Evolutionary conservation across 2,113 vertebrate genomes (phyloP).

Genomic region (Candoia aspera): DNA sequence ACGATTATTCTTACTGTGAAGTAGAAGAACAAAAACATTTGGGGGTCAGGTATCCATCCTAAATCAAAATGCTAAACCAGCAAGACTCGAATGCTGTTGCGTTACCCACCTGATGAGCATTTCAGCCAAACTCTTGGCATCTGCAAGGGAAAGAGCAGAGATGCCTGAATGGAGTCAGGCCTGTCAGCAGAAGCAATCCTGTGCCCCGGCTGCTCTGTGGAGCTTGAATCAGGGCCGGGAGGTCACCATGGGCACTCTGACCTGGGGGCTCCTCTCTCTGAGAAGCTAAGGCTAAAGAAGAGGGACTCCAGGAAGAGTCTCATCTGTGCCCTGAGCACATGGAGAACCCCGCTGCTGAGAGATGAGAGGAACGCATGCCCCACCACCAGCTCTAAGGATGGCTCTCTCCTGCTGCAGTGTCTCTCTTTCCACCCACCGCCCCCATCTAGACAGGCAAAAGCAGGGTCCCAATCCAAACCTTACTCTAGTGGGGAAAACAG

Average conservation of each 20-base stretch:
- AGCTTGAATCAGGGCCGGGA: neutral
- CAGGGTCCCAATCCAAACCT: neutral
- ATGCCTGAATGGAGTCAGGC: neutral
- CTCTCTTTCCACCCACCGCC: neutral
- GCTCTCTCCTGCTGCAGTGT: neutral
- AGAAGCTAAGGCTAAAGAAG: neutral
- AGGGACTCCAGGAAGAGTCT: neutral
- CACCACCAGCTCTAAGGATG: neutral
- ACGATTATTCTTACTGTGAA: conserved; percentile 95
- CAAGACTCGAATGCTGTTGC: conserved; percentile 24
- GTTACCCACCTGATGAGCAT: conserved; percentile 95
- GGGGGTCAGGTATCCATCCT: no score
- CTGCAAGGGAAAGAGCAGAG: conserved; percentile 69
- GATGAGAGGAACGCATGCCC: neutral
- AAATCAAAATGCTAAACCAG: neutral
- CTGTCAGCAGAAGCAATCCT: neutral
- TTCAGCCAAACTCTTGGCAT: conserved; percentile 97
- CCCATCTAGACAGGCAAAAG: neutral
- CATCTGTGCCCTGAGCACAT: neutral
- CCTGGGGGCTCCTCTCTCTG: neutral
- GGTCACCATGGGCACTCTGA: neutral
- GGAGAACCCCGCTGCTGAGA: neutral
- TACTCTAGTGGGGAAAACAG: neutral
- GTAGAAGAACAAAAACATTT: conserved; percentile 38
- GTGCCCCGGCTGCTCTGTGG: neutral